Evolutionary conservation across 2,797 vertebrate species (phyloP), one percentile per base, ranked within the genome.

Genomic region (Parotocinclus haroldoi): DNA sequence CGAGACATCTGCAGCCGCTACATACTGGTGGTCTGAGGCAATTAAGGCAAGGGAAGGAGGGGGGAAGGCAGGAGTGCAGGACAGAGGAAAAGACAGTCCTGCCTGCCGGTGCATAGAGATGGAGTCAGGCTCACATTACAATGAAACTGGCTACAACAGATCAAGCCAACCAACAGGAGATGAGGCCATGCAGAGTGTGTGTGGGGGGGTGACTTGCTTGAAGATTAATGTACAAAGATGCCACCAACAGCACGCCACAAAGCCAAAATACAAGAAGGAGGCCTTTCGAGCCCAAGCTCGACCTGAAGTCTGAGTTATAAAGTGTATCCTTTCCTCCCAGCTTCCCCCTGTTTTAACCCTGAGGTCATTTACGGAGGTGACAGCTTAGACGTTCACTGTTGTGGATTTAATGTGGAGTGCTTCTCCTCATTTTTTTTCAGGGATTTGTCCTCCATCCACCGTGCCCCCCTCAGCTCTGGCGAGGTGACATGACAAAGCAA

Each of bases 1-100:
- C 52, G 74, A 92, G 95, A 96, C 95, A 98, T 97, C 95, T 98
- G 96, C 93, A 94, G 91, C 89, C 90, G 89, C 90, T 89, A 93
- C 89, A 89, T 91, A 92, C 91, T 88, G 92, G 91, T 91, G 86
- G 92, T 94, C 89, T 89, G 85, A 92, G 91, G 93, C 94, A 95
- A 95, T 95, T 96, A 94, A 91, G 89, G 90, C 90, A 86, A 89
- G 89, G 78, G 64, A 62, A 69, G 42, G 58, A 86, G 90, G 72
- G 61, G 51, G 36, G 70, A 50, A 46, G 66, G 85, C 40, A 66
- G 66, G 44, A 51, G 52, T 7, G 40, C 59, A 72, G 76, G 69
- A 74, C 68, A 76, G 73, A 76, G 79, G 76, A 79, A 74, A 80
- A 75, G 82, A 80, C 71, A 76, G 78, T 84, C 74, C 63, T 77